Base-by-base conservation (phyloP, 2,888 invertebrate genomes). In the Synanthedon tipuliformis region DNA sequence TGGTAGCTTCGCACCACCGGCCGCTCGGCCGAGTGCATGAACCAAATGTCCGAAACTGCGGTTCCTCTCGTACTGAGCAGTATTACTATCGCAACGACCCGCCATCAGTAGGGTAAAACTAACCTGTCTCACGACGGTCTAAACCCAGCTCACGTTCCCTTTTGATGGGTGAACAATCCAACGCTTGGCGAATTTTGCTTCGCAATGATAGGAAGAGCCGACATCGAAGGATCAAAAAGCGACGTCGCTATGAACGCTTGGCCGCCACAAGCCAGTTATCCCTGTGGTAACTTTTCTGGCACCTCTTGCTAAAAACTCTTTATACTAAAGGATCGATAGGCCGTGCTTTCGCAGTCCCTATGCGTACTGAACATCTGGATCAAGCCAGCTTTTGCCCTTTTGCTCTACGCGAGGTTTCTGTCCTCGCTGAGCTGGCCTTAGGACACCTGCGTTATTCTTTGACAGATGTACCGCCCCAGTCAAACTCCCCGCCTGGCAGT, bases 201-300 rank as follows among this genome's bases (percentile, higher is more conserved):
- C 48, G 48, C 48, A 48, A 48, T 48, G 48, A 48, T 48, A 16
- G 48, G 16, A 48, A 48, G 88, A 92, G 90, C 90, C 90, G 90
- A 91, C 89, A 91, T 91, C 90, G 90, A 92, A 89, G 87, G 89
- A 90, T 90, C 90, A 90, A 90, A 90, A 90, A 89, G 89, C 89
- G 81, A 90, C 89, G 89, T 90, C 89, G 48, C 48, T 41, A 13
- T 41, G 15, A 48, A 48, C 48, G 48, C 16, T 48, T 48, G 13
- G 48, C 16, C 85, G 89, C 89, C 89, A 89, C 89, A 89, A 89
- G 88, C 88, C 89, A 90, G 16, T 89, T 89, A 90, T 90, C 89
- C 90, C 90, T 90, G 89, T 90, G 90, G 90, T 90, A 91, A 91
- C 90, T 90, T 91, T 90, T 90, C 23, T 23, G 23, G 23, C 23